phyloP scores from a whole-genome alignment of 2,113 vertebrate species.

The Ellobius talpinus region DNA sequence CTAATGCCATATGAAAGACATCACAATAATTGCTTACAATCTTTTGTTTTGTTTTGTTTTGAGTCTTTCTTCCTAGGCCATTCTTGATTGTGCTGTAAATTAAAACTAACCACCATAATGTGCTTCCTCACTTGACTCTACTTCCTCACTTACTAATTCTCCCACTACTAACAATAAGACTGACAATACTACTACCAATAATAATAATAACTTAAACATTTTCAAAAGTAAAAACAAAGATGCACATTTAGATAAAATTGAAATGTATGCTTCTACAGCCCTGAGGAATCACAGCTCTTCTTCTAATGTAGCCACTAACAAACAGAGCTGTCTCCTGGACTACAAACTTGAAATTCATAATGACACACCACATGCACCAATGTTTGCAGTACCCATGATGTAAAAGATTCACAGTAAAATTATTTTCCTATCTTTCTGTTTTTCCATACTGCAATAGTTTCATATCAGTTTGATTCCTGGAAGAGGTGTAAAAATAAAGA shows the following conservation, averaged over 20 bases:
- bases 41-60: too few relatives aligned
- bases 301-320: background rate
- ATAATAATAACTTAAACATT: background rate
- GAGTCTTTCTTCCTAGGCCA: too few relatives aligned
- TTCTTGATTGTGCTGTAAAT: too few relatives aligned
- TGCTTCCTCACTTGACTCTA: background rate
- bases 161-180: background rate
- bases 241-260: background rate
- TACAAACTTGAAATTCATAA: background rate
- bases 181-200: background rate
- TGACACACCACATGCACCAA: background rate
- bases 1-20: too few relatives aligned
- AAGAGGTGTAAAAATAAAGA: conserved; percentile 48
- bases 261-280: background rate
- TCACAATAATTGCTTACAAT: too few relatives aligned
- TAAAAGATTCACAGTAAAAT: background rate
- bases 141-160: background rate
- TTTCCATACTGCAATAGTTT: background rate
- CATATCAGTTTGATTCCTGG: background rate
- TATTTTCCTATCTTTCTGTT: background rate
- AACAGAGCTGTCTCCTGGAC: background rate
- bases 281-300: background rate
- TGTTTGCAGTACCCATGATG: background rate
- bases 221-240: background rate
- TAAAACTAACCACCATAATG: background rate